These are phyloP conservation scores for Eristalis pertinax DNA, from an alignment of 2,888 invertebrate species.

Conservation along the genomic window DNA sequence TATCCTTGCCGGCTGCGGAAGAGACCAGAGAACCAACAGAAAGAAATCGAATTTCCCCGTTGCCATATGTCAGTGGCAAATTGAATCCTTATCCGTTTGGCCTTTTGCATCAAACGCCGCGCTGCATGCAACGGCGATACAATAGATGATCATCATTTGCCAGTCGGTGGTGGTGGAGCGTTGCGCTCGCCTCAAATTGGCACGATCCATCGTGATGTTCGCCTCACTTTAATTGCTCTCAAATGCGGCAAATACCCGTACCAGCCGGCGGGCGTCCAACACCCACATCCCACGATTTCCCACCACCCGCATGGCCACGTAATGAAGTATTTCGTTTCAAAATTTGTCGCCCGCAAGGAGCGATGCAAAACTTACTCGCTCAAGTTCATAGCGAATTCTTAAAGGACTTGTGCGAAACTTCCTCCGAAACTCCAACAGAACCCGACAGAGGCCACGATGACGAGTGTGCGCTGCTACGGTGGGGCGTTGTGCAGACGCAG, in stretches of 20 bases:
- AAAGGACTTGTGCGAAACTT: conserved; percentile 46
- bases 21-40: background rate
- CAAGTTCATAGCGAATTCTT: conserved; percentile 60
- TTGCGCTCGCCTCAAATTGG: no score
- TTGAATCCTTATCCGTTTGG: conserved; percentile 61
- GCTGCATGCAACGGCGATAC: background rate
- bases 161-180: background rate
- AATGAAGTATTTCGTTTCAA: conserved; percentile 37
- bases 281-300: background rate
- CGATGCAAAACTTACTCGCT: conserved; percentile 3
- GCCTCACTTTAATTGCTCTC: background rate
- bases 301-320: background rate
- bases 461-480: background rate
- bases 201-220: no score
- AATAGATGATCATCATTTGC: conserved; percentile 46
- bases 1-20: conserved; percentile 28
- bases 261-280: background rate
- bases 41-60: conserved; percentile 55
- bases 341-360: conserved; percentile 1
- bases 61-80: conserved; percentile 54
- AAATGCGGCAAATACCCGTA: conserved; percentile 4
- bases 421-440: conserved; percentile 43
- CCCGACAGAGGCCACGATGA: background rate
- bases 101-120: conserved; percentile 48
- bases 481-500: no score